These are phyloP conservation scores for Drosophila antonietae DNA, from an alignment of 2,888 invertebrate species.

Conservation along the genomic window DNA sequence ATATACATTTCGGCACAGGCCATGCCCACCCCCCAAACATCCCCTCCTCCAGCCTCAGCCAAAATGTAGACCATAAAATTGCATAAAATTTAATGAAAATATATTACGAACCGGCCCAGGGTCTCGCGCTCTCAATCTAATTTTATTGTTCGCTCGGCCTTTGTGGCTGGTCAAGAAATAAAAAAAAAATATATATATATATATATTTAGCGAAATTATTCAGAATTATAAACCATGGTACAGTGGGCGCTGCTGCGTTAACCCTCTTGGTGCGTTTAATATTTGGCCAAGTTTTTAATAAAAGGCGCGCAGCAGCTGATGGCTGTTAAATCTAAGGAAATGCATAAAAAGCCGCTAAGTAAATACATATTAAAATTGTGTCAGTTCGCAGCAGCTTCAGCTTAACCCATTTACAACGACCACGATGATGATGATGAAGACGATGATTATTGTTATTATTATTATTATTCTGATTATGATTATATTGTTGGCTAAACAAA, in stretches of 20 bases:
- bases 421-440: not conserved
- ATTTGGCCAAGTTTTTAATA: constrained; percentile 70
- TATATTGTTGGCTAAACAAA: constrained; percentile 66
- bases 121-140: constrained; percentile 24
- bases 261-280: constrained; percentile 67
- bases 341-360: constrained; percentile 69
- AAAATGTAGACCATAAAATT: constrained; percentile 57
- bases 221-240: constrained; percentile 67
- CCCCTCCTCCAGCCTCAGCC: rapidly evolving
- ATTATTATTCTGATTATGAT: constrained; percentile 60
- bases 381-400: constrained; percentile 43
- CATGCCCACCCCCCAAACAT: not conserved
- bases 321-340: constrained; percentile 65
- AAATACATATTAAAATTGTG: constrained; percentile 73
- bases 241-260: constrained; percentile 40
- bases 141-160: constrained; percentile 64
- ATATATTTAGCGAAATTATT: constrained; percentile 61
- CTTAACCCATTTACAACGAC: constrained; percentile 65
- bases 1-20: constrained; percentile 34
- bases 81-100: constrained; percentile 72
- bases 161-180: constrained; percentile 51
- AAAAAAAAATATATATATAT: constrained; percentile 25
- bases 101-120: constrained; percentile 47
- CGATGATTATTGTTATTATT: constrained; percentile 46
- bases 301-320: constrained; percentile 26